Evolutionary conservation across 2,888 invertebrate species (phyloP).

Genomic region (Alsophila aescularia): DNA sequence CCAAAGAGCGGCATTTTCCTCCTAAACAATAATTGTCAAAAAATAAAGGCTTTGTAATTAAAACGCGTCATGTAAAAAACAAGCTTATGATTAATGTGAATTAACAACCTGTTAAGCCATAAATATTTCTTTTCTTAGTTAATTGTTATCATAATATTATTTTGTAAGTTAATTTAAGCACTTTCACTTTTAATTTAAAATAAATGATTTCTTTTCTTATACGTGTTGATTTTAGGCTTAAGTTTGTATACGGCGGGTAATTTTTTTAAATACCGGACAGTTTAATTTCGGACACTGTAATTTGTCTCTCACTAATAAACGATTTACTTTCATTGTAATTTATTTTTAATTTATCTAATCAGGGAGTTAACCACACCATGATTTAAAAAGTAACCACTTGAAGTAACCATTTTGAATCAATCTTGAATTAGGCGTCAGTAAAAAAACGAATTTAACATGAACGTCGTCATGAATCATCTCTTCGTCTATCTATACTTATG

Average conservation of each 20-base stretch:
- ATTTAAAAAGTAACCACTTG: background rate
- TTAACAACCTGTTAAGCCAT: slow-evolving; percentile 50
- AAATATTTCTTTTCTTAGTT: slow-evolving; percentile 34
- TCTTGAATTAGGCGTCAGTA: too few relatives aligned
- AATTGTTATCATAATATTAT: slow-evolving; percentile 52
- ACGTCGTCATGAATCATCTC: too few relatives aligned
- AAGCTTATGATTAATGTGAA: slow-evolving; percentile 30
- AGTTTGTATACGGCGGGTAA: slow-evolving; percentile 32
- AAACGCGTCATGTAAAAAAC: slow-evolving; percentile 49
- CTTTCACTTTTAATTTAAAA: slow-evolving; percentile 20
- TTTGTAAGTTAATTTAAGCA: slow-evolving; percentile 39
- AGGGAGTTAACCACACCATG: background rate
- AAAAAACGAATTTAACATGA: too few relatives aligned
- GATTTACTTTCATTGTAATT: slow-evolving; percentile 56
- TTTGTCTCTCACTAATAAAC: slow-evolving; percentile 71
- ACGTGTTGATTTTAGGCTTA: slow-evolving; percentile 30
- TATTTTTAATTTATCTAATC: slow-evolving; percentile 41
- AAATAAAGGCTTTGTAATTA: slow-evolving; percentile 66
- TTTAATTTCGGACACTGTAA: slow-evolving; percentile 52
- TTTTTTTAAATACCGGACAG: slow-evolving; percentile 25
- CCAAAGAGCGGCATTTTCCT: slow-evolving; percentile 67
- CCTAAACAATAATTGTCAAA: slow-evolving; percentile 29
- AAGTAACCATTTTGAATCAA: background rate
- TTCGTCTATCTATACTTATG: too few relatives aligned
- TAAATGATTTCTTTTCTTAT: slow-evolving; percentile 10